These are phyloP conservation scores for Eupithecia tripunctaria DNA, from an alignment of 2,888 invertebrate genomes.

Conservation along the genomic window DNA sequence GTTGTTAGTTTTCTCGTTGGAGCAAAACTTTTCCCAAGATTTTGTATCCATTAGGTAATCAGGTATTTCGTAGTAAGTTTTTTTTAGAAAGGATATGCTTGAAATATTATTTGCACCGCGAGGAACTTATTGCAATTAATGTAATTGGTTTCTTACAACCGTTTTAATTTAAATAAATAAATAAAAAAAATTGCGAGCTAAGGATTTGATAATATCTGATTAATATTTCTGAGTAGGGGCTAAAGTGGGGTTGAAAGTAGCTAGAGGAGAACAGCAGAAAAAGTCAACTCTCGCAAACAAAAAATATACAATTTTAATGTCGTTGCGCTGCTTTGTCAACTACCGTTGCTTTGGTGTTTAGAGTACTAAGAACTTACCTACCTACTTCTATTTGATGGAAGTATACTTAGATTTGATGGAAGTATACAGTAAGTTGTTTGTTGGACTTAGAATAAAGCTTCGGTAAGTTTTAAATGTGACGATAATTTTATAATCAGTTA, in stretches of 20 bases:
- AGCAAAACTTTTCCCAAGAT: too few relatives aligned
- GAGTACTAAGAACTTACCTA: not conserved
- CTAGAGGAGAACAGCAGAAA: slow-evolving; percentile 7
- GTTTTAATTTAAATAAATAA: too few relatives aligned
- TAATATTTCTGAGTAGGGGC: slow-evolving; percentile 39
- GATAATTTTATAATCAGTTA: not conserved
- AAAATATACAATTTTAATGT: not conserved
- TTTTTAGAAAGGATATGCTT: too few relatives aligned
- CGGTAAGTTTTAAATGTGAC: not conserved
- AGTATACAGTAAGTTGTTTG: too few relatives aligned
- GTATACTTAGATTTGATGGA: too few relatives aligned
- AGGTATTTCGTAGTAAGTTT: too few relatives aligned
- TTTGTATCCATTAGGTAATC: too few relatives aligned
- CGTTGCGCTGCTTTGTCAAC: not conserved
- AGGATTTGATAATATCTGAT: slow-evolving; percentile 40
- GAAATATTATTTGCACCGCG: slow-evolving; percentile 5
- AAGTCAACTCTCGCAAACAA: not conserved
- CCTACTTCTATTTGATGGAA: too few relatives aligned
- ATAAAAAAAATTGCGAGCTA: slow-evolving; percentile 39
- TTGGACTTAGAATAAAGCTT: not conserved
- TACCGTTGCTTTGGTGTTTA: not conserved
- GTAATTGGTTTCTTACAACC: too few relatives aligned
- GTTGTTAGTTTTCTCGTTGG: too few relatives aligned
- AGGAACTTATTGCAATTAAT: slow-evolving; percentile 28
- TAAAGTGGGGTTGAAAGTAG: slow-evolving; percentile 4